Base-by-base conservation (phyloP, 2,797 vertebrate species). In the Enteromius paludinosus region DNA sequence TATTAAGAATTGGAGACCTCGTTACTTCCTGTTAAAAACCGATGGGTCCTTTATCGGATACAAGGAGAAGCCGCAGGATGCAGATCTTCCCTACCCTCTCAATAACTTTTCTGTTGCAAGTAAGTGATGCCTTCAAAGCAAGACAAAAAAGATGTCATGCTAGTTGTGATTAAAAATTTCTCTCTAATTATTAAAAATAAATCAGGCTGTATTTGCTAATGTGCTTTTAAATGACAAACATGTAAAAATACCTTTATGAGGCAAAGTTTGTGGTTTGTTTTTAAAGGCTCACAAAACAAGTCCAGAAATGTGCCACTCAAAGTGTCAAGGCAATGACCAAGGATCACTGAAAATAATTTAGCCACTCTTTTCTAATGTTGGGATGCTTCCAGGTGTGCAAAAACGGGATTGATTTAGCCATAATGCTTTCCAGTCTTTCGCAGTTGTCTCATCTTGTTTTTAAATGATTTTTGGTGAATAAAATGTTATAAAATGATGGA, bases 71-170 rank as follows among this genome's bases (percentile, higher is more conserved):
- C 98, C 97, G 87, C 97, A 98, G 94, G 97, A 99, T 91, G 96
- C 97, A 87, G 97, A 99, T 94, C 94, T 98, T 91, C 96, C 97
- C 88, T 98, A 98, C 91, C 98, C 97, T 70, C 96, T 99, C 89
- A 99, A 99, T 94, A 99, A 99, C 95, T 99, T 99, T 92, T 99
- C 97, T 87, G 98, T 99, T 91, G 97, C 97, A 95, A 99, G 98
- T 99, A 96, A n/a, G 97, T 96, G 3, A 33, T n/a, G 15, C 10
- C 18, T 25, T 45, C 52, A 8, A 9, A 7, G 54, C 8, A 78
- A 35, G 33, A 43, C 45, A 14, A 28, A 43, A 20, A 4, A 18
- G 2, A 14, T 33, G 2, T 28, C 52, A 35, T 35, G 47, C 49
- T 35, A 14, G 28, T 15, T 47, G 5, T 54, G n/a, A 35, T 54